Percentiles rank a stretch among this genome's conserved stretches.
Evolutionary conservation across 2,113 vertebrate species (phyloP).

Genomic region (Macaca fascicularis): DNA sequence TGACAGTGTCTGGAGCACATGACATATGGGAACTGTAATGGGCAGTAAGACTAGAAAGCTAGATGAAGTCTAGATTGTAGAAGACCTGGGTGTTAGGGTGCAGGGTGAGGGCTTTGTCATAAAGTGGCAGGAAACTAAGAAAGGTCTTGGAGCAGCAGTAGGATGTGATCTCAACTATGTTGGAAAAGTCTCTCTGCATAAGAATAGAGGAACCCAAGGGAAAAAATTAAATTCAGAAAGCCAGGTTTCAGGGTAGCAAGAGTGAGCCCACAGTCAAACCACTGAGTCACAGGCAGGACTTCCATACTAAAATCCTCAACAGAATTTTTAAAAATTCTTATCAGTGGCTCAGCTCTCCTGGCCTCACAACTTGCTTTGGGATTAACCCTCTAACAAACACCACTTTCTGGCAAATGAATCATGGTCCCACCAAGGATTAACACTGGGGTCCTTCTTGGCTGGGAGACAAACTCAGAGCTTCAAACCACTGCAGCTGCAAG

Average conservation of each 20-base stretch:
- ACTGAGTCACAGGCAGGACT: background rate
- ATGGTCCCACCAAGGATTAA: slow-evolving; percentile 16
- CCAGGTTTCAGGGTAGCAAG: background rate
- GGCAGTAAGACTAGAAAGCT: background rate
- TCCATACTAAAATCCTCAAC: slow-evolving; percentile 34
- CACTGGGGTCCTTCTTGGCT: background rate
- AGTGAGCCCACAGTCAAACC: background rate
- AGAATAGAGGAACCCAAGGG: background rate
- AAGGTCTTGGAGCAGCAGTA: background rate
- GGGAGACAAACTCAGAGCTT: background rate
- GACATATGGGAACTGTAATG: background rate
- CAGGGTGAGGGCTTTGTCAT: background rate
- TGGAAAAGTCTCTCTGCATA: background rate
- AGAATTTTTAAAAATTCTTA: background rate
- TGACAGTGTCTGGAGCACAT: background rate
- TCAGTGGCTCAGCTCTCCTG: background rate
- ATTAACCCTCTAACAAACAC: slow-evolving; percentile 55
- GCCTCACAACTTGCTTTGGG: slow-evolving; percentile 40
- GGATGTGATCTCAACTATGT: background rate
- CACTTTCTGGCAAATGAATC: slow-evolving; percentile 47
- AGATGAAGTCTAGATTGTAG: background rate
- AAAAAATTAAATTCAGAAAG: background rate
- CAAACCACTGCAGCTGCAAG: slow-evolving; percentile 10
- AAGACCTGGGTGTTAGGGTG: background rate
- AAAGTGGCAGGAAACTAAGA: background rate